Evolutionary conservation across 2,888 invertebrate genomes (phyloP), one percentile per base, ranked within the genome.

Genomic region (Strigamia transsilvanica): DNA sequence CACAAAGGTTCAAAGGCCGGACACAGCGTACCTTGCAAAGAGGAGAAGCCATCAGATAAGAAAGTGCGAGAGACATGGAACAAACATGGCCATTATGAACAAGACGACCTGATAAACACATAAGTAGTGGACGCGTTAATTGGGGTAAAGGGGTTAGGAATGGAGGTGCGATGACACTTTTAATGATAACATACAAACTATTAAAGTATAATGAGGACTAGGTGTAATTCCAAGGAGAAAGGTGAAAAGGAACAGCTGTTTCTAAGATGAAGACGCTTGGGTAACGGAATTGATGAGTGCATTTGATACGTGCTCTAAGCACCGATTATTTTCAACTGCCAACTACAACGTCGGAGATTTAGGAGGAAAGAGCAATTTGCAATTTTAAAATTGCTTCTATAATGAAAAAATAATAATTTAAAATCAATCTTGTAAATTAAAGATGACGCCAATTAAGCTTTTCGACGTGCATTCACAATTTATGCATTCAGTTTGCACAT

Each of bases 61-160:
- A 51, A 51, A 51, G 51, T 51, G 51, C 51, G n/a, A 15, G 51
- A 13, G 51, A 51, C 51, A 51, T 51, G 51, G 13, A 51, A 51
- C 51, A 51, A 51, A 66, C 66, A 66, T 23, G 66, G 66, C 66
- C 23, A 32, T 66, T 66, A 27, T 66, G 27, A 66, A 66, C 32
- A 32, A 23, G 27, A 66, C 66, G 66, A 23, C 23, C 66, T 27
- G 66, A 66, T 66, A 66, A 66, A 66, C 27, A 27, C 27, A 12
- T 66, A 66, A 66, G 66, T 27, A 66, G 66, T 66, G 66, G 66
- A 66, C 66, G 51, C 66, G 66, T 66, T 66, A 66, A 66, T 66
- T 66, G 66, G 66, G 66, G 66, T 66, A 66, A 66, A 66, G 23
- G 66, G 66, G 66, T 66, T 66, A 66, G 66, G 27, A 13, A 66